A percentile compares a stretch with the other conserved stretches of the same genome.
Evolutionary conservation across 2,113 vertebrate genomes (phyloP).

Genomic region (Hyla sarda): DNA sequence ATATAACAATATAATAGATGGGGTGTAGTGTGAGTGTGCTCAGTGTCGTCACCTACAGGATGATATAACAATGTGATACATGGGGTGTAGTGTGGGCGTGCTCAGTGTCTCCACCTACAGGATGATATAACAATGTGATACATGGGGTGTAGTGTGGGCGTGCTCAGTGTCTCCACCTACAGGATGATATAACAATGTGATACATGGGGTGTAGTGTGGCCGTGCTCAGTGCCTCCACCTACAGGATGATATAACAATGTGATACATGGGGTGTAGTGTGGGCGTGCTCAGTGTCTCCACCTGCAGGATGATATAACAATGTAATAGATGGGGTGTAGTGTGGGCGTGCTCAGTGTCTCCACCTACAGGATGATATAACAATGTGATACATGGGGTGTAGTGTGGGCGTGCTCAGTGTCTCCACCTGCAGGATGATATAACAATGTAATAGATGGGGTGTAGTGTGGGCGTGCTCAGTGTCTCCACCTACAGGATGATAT

Average conservation of each 20-base stretch:
- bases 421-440: slow-evolving; percentile 73
- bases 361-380: slow-evolving; percentile 74
- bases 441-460: not conserved
- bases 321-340: not conserved
- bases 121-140: slow-evolving; percentile 62
- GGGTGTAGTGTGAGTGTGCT: not conserved
- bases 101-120: slow-evolving; percentile 67
- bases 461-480: not conserved
- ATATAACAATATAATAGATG: slow-evolving; percentile 41
- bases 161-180: slow-evolving; percentile 65
- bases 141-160: not conserved
- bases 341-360: not conserved
- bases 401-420: not conserved
- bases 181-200: slow-evolving; percentile 66
- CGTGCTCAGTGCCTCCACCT: slow-evolving; percentile 62
- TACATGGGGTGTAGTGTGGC: not conserved
- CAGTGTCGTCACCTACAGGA: slow-evolving; percentile 70
- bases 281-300: slow-evolving; percentile 53
- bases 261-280: not conserved
- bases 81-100: not conserved
- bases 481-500: slow-evolving; percentile 71
- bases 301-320: slow-evolving; percentile 72
- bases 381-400: not conserved
- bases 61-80: slow-evolving; percentile 45
- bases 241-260: slow-evolving; percentile 69